phyloP scores from a whole-genome alignment of 2,888 invertebrate genomes.

The Hedychridium roseum region DNA sequence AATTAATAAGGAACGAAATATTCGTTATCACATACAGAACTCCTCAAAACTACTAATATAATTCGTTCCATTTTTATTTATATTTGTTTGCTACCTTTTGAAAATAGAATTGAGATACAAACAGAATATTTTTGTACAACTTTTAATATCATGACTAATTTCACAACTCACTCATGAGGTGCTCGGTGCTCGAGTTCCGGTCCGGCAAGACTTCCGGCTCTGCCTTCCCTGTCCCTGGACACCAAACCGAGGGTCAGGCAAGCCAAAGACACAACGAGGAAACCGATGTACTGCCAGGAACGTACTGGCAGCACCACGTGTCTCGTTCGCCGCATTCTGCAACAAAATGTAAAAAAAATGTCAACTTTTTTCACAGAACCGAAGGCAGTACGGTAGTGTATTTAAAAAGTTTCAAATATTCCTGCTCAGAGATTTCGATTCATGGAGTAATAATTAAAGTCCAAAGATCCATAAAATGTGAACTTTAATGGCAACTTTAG shows the following conservation, averaged over 20 bases:
- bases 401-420: no score
- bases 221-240: constrained; percentile 56
- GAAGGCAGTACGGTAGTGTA: no score
- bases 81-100: no score
- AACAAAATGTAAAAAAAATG: not conserved
- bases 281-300: constrained; percentile 57
- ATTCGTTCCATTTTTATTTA: no score
- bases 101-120: no score
- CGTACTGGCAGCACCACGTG: constrained; percentile 55
- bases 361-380: no score
- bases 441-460: no score
- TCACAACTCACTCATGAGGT: constrained; percentile 53
- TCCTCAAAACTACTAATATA: constrained; percentile 4
- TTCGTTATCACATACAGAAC: not conserved
- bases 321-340: constrained; percentile 52
- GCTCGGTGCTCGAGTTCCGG: constrained; percentile 55
- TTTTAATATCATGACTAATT: constrained; percentile 4
- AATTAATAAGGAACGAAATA: not conserved
- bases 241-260: constrained; percentile 56
- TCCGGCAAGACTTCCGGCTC: constrained; percentile 54
- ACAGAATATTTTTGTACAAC: no score
- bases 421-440: no score
- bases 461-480: no score
- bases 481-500: no score
- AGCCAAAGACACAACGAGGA: constrained; percentile 55